Evolutionary conservation across 2,113 vertebrate species (phyloP).

Genomic region (Alethe diademata): DNA sequence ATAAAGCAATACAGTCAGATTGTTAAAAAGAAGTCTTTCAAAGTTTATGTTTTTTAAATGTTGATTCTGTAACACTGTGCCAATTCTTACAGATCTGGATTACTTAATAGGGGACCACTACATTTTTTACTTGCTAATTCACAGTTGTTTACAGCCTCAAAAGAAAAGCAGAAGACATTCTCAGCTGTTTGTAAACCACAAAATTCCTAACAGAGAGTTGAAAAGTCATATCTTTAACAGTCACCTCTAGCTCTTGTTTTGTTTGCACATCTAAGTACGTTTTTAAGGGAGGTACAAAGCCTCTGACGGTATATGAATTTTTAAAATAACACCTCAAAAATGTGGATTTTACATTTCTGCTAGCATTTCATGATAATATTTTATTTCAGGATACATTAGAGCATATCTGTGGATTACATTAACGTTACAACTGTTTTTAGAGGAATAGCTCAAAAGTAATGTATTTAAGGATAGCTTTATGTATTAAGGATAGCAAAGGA

Average conservation of each 20-base stretch:
- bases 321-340: not conserved
- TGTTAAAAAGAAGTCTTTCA: not conserved
- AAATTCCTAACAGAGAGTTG: not conserved
- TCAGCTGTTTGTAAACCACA: not conserved
- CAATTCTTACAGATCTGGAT: slow-evolving; percentile 15
- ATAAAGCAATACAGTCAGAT: slow-evolving; percentile 33
- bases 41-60: slow-evolving; percentile 28
- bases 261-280: not conserved
- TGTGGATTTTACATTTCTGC: not conserved
- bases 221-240: not conserved
- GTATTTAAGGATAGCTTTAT: not conserved
- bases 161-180: slow-evolving; percentile 2
- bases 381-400: not conserved
- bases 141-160: not conserved
- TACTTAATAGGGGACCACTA: not conserved
- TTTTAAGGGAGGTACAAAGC: not conserved
- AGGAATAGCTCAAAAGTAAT: not conserved
- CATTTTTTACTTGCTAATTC: not conserved
- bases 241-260: not conserved
- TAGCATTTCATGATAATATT: not conserved
- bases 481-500: too few relatives aligned
- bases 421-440: not conserved
- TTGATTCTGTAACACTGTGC: not conserved
- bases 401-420: not conserved
- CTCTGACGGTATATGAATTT: not conserved